phyloP scores from a whole-genome alignment of 1,140 invertebrate genomes.

The Linepithema humile region DNA sequence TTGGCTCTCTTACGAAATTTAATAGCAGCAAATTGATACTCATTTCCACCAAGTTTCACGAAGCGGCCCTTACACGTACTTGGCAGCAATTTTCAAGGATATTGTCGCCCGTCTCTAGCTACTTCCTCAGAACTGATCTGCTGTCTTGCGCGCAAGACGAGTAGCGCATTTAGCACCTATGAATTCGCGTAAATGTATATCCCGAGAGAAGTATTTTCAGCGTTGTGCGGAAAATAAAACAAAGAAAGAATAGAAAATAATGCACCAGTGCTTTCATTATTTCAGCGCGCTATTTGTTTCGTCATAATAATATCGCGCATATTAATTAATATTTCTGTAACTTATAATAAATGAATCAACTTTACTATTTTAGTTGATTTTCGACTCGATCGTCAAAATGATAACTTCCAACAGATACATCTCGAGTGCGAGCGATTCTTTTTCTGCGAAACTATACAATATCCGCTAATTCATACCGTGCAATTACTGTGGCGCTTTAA shows the following conservation, averaged over 20 bases:
- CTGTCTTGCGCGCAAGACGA: slow-evolving; percentile 26
- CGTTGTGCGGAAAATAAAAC: slow-evolving; percentile 16
- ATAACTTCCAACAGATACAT: slow-evolving; percentile 2
- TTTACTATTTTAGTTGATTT: neutral
- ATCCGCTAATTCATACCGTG: slow-evolving; percentile 2
- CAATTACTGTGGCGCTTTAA: slow-evolving; percentile 11
- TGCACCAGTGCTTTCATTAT: neutral
- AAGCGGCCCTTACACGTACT: slow-evolving; percentile 33
- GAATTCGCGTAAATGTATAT: slow-evolving; percentile 29
- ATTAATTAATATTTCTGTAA: slow-evolving; percentile 4
- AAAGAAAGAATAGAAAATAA: neutral
- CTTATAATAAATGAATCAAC: neutral
- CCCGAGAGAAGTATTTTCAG: slow-evolving; percentile 15
- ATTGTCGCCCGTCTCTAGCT: slow-evolving; percentile 48
- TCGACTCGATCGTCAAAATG: neutral
- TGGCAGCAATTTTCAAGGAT: slow-evolving; percentile 50
- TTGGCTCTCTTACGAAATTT: slow-evolving; percentile 40
- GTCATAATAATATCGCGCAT: neutral
- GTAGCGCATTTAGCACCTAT: slow-evolving; percentile 29
- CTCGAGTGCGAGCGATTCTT: neutral
- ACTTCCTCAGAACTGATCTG: slow-evolving; percentile 45
- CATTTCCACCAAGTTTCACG: slow-evolving; percentile 39
- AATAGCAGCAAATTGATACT: slow-evolving; percentile 54
- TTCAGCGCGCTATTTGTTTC: neutral
- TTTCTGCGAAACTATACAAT: neutral